Percentiles rank a stretch among this genome's conserved stretches.
These are phyloP conservation scores for Cuniculus paca DNA, from an alignment of 2,797 vertebrate species.

Conservation along the genomic window DNA sequence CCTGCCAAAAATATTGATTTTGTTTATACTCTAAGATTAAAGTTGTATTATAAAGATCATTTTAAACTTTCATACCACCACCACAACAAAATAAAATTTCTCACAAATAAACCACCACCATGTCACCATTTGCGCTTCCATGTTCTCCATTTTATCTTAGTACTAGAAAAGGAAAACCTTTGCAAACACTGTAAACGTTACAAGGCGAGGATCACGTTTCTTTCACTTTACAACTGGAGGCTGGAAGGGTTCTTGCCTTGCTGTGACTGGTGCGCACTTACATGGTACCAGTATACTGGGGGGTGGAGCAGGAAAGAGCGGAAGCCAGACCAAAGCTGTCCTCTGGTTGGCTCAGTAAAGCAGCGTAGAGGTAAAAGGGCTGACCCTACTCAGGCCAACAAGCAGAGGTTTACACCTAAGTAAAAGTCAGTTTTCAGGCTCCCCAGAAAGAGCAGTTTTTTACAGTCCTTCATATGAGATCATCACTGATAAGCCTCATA, in stretches of 20 bases:
- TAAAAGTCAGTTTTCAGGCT: conserved; percentile 5
- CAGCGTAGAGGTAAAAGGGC: neutral
- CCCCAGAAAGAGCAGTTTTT: neutral
- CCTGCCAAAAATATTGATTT: conserved; percentile 48
- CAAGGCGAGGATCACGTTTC: neutral
- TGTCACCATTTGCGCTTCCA: conserved; percentile 20
- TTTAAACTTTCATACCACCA: conserved; percentile 32
- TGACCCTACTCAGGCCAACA: neutral
- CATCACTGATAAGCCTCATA: neutral
- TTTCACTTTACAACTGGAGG: neutral
- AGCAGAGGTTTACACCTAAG: neutral
- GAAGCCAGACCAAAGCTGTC: neutral
- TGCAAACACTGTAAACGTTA: conserved; percentile 39
- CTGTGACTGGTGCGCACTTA: neutral
- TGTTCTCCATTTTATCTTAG: neutral
- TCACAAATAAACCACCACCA: conserved; percentile 36
- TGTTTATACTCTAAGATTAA: conserved; percentile 31
- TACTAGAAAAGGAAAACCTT: conserved; percentile 33
- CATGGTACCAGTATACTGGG: neutral
- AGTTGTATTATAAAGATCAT: neutral
- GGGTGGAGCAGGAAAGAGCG: neutral
- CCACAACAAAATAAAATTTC: conserved; percentile 36
- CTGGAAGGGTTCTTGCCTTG: neutral
- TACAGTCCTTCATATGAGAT: neutral
- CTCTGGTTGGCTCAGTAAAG: neutral